Evolutionary conservation across 1,140 invertebrate species (phyloP), one percentile per base, ranked within the genome.

Genomic region (Drosophila tani): DNA sequence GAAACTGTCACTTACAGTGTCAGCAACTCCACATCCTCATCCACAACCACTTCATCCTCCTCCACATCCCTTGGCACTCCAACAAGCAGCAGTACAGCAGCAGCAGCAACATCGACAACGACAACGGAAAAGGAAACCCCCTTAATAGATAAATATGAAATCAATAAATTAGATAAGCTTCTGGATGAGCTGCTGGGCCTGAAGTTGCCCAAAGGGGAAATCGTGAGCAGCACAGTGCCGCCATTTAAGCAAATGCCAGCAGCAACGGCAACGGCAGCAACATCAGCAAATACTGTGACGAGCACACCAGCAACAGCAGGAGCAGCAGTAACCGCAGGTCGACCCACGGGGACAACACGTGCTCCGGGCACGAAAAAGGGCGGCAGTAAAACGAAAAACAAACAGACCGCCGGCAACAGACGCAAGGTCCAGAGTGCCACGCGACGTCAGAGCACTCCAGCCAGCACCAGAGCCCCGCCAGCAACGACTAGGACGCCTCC

Each of bases 111-210:
- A n/a, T 19, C 19, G n/a, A 8, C 47, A 63, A 47, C 60, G 6
- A 43, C 53, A 53, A 58, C 53, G 15, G 59, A 77, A 69, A 87
- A 71, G 53, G 60, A 84, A 51, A 63, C 55, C 24, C 38, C 82
- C 27, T 21, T 69, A 56, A 79, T 83, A 50, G 82, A 85, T 62
- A 91, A 91, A 78, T 81, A 60, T 51, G 85, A 91, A 85, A 91
- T 91, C 66, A 87, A 73, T 75, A 87, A 91, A 73, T 70, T 91
- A 64, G 82, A 91, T 64, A 74, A 82, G 65, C 67, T 91, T n/a
- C 79, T 91, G 67, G 85, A 88, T 27, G 84, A 88, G 58, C 56
- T 86, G 45, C 64, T 86, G n/a, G 82, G 82, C 32, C 62, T 82
- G 75, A 46, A 68, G 29, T 47, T 82, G 65, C 47, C 81, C 24